Conservation (phyloP, 2,113 vertebrate species). For the Hypocryptadius cinnamomeus region DNA sequence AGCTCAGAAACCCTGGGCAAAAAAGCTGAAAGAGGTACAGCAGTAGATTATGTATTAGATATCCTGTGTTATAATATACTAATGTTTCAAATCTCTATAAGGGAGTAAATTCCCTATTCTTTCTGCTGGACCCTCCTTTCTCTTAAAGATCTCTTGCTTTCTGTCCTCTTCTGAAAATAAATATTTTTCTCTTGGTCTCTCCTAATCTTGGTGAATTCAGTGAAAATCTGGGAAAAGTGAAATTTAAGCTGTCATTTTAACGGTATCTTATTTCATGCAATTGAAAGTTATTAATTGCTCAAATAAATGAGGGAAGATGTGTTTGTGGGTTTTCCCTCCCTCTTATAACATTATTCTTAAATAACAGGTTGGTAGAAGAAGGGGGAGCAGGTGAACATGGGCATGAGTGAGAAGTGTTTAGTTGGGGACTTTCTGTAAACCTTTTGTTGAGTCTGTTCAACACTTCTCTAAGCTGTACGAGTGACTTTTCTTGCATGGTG, state of each 20-base stretch:
- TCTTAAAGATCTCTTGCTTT: conserved; percentile 41
- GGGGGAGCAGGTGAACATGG: background rate
- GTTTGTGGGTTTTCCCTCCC: background rate
- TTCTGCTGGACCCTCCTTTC: conserved; percentile 58
- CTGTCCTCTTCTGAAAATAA: conserved; percentile 48
- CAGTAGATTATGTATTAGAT: conserved; percentile 48
- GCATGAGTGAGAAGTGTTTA: background rate
- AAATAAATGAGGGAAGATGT: background rate
- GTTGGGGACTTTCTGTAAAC: background rate
- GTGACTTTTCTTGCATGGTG: background rate
- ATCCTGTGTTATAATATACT: conserved; percentile 27
- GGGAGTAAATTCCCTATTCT: conserved; percentile 43
- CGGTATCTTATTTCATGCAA: background rate
- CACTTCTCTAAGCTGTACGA: background rate
- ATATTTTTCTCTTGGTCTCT: conserved; percentile 5
- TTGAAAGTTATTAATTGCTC: background rate
- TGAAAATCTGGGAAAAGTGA: background rate
- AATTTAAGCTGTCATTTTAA: background rate
- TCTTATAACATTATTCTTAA: background rate
- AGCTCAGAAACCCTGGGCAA: conserved; percentile 98
- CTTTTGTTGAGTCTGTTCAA: background rate
- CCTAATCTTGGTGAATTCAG: background rate
- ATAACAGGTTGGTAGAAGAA: background rate
- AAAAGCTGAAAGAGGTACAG: conserved; percentile 95
- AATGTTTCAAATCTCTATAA: background rate